Base-by-base conservation (phyloP, 2,797 vertebrate genomes). In the Tokudaia muenninki region DNA sequence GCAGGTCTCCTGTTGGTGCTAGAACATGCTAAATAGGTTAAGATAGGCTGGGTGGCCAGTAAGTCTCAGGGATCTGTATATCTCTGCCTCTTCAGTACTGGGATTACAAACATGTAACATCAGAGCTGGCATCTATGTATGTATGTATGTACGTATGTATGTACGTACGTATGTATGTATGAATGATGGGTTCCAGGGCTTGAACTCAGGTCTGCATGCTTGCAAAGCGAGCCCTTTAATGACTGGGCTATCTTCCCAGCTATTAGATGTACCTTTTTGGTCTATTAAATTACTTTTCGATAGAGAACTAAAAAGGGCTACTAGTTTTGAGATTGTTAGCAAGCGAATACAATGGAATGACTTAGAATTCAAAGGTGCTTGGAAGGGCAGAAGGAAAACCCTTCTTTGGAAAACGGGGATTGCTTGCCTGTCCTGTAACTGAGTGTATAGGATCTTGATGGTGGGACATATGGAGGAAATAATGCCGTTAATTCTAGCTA, bases 301-400 rank as follows among this genome's bases (percentile, higher is more conserved):
- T 78, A 78, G 82, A 79, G 63, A 95, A 89, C 88, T 96, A 74
- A 91, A 14, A 77, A 17, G n/a, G 72, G 52, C 90, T 93, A 41
- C 57, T 75, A 31, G 74, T 61, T 31, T 55, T 78, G 34, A 92
- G 74, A 63, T 84, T 82, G 24, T 67, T 90, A 65, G 14, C 84
- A 70, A 82, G n/a, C 67, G 59, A 89, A 80, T 47, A 52, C 5
- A 2, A 24, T 79, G 11, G n/a, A 50, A 22, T 61, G 86, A 74
- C 24, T 61, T 72, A 72, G 61, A 70, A 63, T 37, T 59, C 87
- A 72, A 14, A 47, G 94, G 74, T 65, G 10, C 88, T 88, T 93
- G 65, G 9, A 70, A 55, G 22, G 10, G 19, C 41, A 59, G 82
- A 74, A 52, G 21, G 37, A 74, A 65, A 50, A 22, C 22, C 44